Evolutionary conservation across 2,797 vertebrate species (phyloP), one percentile per base, ranked within the genome.

Genomic region (Chrysolophus pictus): DNA sequence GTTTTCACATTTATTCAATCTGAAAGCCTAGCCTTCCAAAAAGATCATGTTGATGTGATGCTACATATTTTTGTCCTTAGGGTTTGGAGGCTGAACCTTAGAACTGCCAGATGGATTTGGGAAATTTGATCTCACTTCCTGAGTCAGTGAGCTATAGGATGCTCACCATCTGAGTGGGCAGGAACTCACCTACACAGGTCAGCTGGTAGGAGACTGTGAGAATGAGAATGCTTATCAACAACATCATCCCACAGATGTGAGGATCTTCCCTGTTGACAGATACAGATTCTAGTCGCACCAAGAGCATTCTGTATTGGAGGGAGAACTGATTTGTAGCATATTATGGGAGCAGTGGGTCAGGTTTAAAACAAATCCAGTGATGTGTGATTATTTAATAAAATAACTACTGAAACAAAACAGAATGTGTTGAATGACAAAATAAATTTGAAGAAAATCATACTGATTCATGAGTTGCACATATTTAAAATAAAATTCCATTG

Each of bases 111-210:
- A 67, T 14, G 39, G 58, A 91, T 84, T 81, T 6, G 7, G 67
- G 60, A 75, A 87, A 94, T 91, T 56, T 81, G 72, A 95, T 90
- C 68, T 86, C 42, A 29, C 58, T 81, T 58, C 65, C 90, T 63
- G 51, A 94, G 68, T 82, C 86, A 84, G 39, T 78, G 74, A 93
- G 37, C 42, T 22, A 15, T 59, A 91, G 80, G 84, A 94, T 68
- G 87, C 90, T 95, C 91, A 90, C 90, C 91, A 79, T 70, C 51
- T 0, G 3, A 90, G 70, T 2, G 0, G 14, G 74, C 85, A 95
- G 92, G 78, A 96, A 94, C 88, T 96, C 89, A 97, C 93, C 93
- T 88, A 72, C 14, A 12, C 39, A 77, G 90, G 94, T 96, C 94
- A 94, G 91, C 88, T 87, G 92, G 87, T 88, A 94, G 91, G 78